Evolutionary conservation across 1,140 invertebrate genomes (phyloP).

Genomic region (Daktulosphaira vitifoliae): DNA sequence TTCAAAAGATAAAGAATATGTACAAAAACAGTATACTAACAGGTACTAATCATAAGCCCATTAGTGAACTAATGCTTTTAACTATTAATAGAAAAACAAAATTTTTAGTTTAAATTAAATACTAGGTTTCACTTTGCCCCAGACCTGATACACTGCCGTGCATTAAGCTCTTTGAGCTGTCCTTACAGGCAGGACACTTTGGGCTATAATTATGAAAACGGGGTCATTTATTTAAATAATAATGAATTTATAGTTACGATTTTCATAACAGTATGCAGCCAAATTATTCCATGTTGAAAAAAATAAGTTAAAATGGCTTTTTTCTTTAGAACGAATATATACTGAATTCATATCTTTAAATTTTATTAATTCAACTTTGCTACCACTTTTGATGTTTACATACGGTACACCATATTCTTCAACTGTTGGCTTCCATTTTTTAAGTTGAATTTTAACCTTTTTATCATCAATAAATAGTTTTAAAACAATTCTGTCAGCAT

Average conservation of each 20-base stretch:
- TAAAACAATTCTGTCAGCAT: slow-evolving; percentile 5
- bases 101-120: too few species aligned
- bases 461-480: not conserved
- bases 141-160: too few species aligned
- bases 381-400: slow-evolving; percentile 15
- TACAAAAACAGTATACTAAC: too few species aligned
- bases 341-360: slow-evolving; percentile 1
- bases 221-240: too few species aligned
- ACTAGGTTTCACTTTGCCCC: too few species aligned
- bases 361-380: not conserved
- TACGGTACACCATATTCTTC: slow-evolving; percentile 26
- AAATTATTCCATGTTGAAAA: slow-evolving; percentile 4
- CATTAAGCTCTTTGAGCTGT: too few species aligned
- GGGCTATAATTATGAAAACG: too few species aligned
- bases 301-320: not conserved
- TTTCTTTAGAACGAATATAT: slow-evolving; percentile 17
- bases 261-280: slow-evolving; percentile 3
- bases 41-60: too few species aligned
- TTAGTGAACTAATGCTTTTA: too few species aligned
- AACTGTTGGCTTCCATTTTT: slow-evolving; percentile 11
- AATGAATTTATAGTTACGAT: slow-evolving; percentile 17
- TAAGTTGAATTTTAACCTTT: slow-evolving; percentile 18
- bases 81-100: too few species aligned
- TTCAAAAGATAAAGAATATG: too few species aligned
- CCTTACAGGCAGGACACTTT: too few species aligned